A percentile compares a stretch with the other conserved stretches of the same genome.
phyloP scores from a whole-genome alignment of 2,888 invertebrate species.

The Phortica magna region DNA sequence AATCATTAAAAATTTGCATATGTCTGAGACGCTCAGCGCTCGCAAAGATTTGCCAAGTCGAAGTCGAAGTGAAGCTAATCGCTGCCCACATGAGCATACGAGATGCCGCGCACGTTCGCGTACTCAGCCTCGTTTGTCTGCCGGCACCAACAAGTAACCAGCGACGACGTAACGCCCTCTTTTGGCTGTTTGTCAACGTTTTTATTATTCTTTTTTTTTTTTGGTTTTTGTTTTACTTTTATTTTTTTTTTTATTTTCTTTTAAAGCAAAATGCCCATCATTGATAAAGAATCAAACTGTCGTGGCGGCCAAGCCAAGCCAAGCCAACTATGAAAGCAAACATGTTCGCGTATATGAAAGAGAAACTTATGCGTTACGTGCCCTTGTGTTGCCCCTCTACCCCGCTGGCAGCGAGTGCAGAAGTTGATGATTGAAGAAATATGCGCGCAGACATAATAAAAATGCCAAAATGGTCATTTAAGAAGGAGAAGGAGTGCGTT shows the following conservation, averaged over 20 bases:
- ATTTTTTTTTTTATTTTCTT: background rate
- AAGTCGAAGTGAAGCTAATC: background rate
- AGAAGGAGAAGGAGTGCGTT: constrained; percentile 54
- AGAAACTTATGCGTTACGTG: background rate
- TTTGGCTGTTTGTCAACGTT: constrained; percentile 26
- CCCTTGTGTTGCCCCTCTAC: background rate
- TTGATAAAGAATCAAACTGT: constrained; percentile 22
- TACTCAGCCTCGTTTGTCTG: background rate
- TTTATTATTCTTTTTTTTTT: background rate
- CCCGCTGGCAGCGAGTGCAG: constrained; percentile 30
- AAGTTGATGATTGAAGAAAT: constrained; percentile 23
- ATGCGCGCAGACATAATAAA: constrained; percentile 58
- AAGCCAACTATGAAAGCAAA: constrained; percentile 11
- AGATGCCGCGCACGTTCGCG: background rate
- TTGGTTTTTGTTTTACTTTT: too few relatives aligned
- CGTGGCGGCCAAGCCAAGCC: background rate
- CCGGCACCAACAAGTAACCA: background rate
- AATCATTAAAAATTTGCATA: too few relatives aligned
- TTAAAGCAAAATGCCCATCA: background rate
- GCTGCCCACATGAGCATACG: background rate
- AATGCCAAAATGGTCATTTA: constrained; percentile 57
- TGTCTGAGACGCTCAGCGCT: too few relatives aligned
- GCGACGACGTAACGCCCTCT: constrained; percentile 19
- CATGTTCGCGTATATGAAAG: constrained; percentile 6
- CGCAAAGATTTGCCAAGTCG: too few relatives aligned